Evolutionary conservation across 1,140 invertebrate species (phyloP).

Genomic region (Psilanteris sp.): DNA sequence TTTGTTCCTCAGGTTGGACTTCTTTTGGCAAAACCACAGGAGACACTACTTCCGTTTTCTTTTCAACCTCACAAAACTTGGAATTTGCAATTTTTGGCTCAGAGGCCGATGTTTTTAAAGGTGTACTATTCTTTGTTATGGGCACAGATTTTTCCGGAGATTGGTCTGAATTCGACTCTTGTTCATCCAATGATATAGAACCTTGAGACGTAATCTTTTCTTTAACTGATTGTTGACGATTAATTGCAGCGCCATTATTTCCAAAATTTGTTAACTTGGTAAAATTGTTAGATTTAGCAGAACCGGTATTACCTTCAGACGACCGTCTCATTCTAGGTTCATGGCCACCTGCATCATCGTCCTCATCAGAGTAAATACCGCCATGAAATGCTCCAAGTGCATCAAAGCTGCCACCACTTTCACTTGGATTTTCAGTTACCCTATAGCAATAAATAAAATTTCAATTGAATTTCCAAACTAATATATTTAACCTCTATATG

Average conservation of each 20-base stretch:
- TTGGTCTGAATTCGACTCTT: constrained; percentile 45
- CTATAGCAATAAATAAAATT: constrained; percentile 36
- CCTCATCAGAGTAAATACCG: constrained; percentile 81
- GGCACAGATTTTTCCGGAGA: constrained; percentile 57
- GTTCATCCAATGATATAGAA: constrained; percentile 61
- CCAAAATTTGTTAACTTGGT: constrained; percentile 19
- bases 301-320: constrained; percentile 69
- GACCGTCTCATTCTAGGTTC: constrained; percentile 70
- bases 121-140: constrained; percentile 32
- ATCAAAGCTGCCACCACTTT: constrained; percentile 92
- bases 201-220: constrained; percentile 63
- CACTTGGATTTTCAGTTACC: constrained; percentile 87
- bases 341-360: constrained; percentile 71
- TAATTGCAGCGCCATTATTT: constrained; percentile 35
- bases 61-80: constrained; percentile 8
- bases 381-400: constrained; percentile 90
- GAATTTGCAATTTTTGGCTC: constrained; percentile 39
- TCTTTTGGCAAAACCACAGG: not conserved
- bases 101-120: constrained; percentile 51
- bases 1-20: constrained; percentile 4
- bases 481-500: too few relatives aligned
- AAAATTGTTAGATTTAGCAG: constrained; percentile 36
- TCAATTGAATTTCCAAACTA: too few relatives aligned
- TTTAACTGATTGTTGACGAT: constrained; percentile 64
- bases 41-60: constrained; percentile 11